Percentiles rank a stretch among this genome's conserved stretches.
These are phyloP conservation scores for Augiades crinisus DNA, from an alignment of 2,888 invertebrate genomes.

Conservation along the genomic window DNA sequence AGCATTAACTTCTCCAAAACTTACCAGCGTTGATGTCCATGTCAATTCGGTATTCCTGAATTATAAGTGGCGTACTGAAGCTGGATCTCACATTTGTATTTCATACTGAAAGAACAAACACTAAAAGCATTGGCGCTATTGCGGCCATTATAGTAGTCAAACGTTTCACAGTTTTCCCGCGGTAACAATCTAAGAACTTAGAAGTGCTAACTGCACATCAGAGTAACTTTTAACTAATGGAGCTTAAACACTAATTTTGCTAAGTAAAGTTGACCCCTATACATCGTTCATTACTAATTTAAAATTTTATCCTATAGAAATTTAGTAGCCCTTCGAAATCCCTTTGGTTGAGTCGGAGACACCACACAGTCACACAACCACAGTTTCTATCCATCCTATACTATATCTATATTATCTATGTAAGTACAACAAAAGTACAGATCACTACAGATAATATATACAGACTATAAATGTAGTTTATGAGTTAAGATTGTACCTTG, in stretches of 20 bases:
- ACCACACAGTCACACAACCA: neutral
- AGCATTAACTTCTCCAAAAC: slow-evolving; percentile 34
- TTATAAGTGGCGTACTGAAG: slow-evolving; percentile 45
- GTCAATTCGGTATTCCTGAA: slow-evolving; percentile 55
- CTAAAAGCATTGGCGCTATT: slow-evolving; percentile 77
- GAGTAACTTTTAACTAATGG: slow-evolving; percentile 2
- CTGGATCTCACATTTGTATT: slow-evolving; percentile 50
- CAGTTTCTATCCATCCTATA: neutral
- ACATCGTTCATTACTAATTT: slow-evolving; percentile 11
- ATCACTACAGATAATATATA: slow-evolving; percentile 3
- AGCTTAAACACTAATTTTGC: slow-evolving; percentile 11
- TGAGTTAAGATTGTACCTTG: neutral
- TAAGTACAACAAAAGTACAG: slow-evolving; percentile 2
- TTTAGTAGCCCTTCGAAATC: slow-evolving; percentile 10
- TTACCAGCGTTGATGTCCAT: slow-evolving; percentile 78
- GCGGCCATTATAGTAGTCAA: slow-evolving; percentile 79
- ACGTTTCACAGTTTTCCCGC: slow-evolving; percentile 78
- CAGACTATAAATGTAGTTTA: neutral
- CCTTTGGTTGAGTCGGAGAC: slow-evolving; percentile 19
- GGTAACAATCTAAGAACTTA: slow-evolving; percentile 46
- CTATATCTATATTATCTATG: slow-evolving; percentile 2
- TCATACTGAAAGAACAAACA: slow-evolving; percentile 64
- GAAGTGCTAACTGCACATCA: slow-evolving; percentile 13
- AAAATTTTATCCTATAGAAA: neutral
- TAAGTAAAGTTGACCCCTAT: slow-evolving; percentile 4